These are phyloP conservation scores for Peromyscus nudipes DNA, from an alignment of 2,797 vertebrate genomes.

Conservation along the genomic window DNA sequence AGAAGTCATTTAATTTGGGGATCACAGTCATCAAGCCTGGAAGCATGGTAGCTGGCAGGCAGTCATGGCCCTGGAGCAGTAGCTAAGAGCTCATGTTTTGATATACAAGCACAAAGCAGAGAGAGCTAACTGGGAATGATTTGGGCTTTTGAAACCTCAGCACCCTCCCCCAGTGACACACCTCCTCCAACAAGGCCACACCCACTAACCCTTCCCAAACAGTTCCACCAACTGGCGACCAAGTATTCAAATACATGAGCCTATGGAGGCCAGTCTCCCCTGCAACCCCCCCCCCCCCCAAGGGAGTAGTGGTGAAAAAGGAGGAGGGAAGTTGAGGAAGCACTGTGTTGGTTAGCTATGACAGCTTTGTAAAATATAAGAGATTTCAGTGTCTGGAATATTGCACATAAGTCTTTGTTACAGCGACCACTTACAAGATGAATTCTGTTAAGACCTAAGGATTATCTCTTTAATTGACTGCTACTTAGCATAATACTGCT, in stretches of 20 bases:
- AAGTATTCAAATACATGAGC: neutral
- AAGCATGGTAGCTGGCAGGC: neutral
- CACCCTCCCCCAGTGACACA: neutral
- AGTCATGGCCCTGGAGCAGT: neutral
- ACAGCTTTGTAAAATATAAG: neutral
- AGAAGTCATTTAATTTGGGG: neutral
- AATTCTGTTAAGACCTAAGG: slow-evolving; percentile 6
- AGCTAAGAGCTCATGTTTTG: neutral
- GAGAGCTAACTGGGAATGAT: neutral
- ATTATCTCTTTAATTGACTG: neutral
- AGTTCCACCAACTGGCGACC: neutral
- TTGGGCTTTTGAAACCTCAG: neutral
- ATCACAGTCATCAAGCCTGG: neutral
- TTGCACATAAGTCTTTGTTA: neutral
- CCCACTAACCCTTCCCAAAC: neutral
- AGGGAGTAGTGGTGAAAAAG: neutral
- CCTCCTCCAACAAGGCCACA: neutral
- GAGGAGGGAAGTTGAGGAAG: neutral
- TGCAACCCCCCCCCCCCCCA: too few species aligned
- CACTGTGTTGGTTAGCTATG: neutral
- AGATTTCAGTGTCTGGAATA: neutral
- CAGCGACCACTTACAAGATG: neutral
- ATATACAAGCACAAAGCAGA: neutral
- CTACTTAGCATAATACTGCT: neutral
- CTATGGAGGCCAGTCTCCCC: neutral